Conservation (phyloP, 92 coral and sea anemone species). For the Zoanthus sociatus region DNA sequence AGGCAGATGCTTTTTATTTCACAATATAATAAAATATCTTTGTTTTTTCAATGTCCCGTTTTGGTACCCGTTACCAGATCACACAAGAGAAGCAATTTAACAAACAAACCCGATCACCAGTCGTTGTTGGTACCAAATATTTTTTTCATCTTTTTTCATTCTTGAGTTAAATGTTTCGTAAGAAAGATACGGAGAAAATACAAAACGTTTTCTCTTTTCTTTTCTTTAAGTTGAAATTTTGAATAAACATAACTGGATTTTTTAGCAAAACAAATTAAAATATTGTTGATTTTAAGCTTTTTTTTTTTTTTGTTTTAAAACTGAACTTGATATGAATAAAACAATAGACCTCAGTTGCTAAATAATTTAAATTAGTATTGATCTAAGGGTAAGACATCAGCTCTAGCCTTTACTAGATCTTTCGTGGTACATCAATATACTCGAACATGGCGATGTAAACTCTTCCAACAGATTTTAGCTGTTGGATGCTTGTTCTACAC, state of each 20-base stretch:
- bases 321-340: slow-evolving; percentile 33
- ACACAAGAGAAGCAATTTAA: slow-evolving; percentile 25
- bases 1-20: neutral
- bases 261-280: slow-evolving; percentile 16
- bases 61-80: slow-evolving; percentile 33
- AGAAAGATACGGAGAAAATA: neutral
- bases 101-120: slow-evolving; percentile 47
- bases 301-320: neutral
- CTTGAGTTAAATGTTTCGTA: neutral
- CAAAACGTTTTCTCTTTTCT: neutral
- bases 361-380: slow-evolving; percentile 31
- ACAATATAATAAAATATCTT: neutral
- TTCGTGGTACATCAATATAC: neutral
- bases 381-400: neutral
- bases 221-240: neutral
- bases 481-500: slow-evolving; percentile 11
- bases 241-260: neutral
- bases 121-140: slow-evolving; percentile 23
- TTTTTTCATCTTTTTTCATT: neutral
- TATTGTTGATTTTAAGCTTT: slow-evolving; percentile 16
- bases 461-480: slow-evolving; percentile 12
- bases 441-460: slow-evolving; percentile 32
- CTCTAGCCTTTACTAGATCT: neutral
- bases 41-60: neutral
- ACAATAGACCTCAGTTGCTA: slow-evolving; percentile 13